These are phyloP conservation scores for Ceratosolen solmsi DNA, from an alignment of 1,140 invertebrate species.

Conservation along the genomic window DNA sequence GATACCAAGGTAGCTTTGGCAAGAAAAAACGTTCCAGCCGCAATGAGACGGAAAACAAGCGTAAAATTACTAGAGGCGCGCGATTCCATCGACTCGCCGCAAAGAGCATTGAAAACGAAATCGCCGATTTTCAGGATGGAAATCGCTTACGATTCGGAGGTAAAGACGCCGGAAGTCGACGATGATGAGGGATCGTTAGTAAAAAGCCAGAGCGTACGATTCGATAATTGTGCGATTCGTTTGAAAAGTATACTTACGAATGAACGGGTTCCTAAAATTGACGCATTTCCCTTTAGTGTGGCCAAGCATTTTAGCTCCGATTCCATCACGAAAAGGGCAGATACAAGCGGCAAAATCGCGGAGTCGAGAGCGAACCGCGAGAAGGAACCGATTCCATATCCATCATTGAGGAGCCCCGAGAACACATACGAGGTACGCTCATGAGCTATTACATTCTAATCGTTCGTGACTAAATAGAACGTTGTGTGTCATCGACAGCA, in stretches of 20 bases:
- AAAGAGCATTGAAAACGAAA: no score
- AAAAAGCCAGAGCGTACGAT: constrained; percentile 44
- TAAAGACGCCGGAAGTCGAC: background rate
- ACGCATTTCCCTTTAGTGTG: constrained; percentile 54
- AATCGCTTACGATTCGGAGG: no score
- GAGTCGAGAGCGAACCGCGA: background rate
- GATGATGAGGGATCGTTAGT: constrained; percentile 28
- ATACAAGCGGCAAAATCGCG: background rate
- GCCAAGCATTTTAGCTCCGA: constrained; percentile 56
- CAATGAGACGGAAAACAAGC: background rate
- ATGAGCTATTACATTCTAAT: no score
- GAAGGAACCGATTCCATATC: constrained; percentile 39
- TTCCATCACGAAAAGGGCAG: constrained; percentile 40
- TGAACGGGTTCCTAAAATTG: constrained; percentile 48
- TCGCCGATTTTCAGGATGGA: no score
- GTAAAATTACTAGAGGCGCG: constrained; percentile 25
- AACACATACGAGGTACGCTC: constrained; percentile 51
- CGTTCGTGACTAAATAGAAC: no score
- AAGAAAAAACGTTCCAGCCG: background rate
- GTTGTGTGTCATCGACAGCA: background rate
- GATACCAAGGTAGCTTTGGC: background rate
- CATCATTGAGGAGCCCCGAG: constrained; percentile 59
- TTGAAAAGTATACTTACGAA: background rate
- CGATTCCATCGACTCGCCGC: constrained; percentile 40
- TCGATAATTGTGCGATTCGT: constrained; percentile 6